Evolutionary conservation across 2,113 vertebrate species (phyloP), one percentile per base, ranked within the genome.

Genomic region (Phyllostomus hastatus): DNA sequence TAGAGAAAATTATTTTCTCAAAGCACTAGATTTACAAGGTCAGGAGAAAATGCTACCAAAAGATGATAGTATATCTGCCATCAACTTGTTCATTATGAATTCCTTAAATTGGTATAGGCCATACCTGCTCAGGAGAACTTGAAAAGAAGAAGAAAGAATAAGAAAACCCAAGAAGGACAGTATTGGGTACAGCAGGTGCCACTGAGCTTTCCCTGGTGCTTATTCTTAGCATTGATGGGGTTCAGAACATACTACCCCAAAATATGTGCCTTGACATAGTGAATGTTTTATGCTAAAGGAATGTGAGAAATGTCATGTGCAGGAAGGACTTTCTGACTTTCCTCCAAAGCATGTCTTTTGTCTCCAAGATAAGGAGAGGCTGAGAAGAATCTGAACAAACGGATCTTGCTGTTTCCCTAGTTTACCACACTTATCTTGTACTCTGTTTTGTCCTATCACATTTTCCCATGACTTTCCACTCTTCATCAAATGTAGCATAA

Each of bases 1-100:
- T 73, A 70, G 43, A 12, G n/a, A 38, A 92, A 96, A 96, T 43
- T 75, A 69, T 75, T 85, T 93, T 91, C 43, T 57, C 26, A n/a
- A 90, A 91, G 54, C 28, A 38, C 31, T 66, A 41, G 75, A 91
- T 76, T 88, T 33, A 81, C 15, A 84, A 75, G 2, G 4, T 31
- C 46, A 57, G 15, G 19, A 75, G 66, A 84, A 91, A 76, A 67
- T 50, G 78, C 10, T 54, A 46, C 50, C 46, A 41, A 48, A 61
- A n/a, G 19, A 10, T 9, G 17, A 69, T 69, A 50, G 22, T 48
- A 4, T 69, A 69, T 33, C 38, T 81, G 16, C 48, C 48, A 52
- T 11, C n/a, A 20, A 57, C 24, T n/a, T 80, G 24, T 14, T 80
- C 41, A 91, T 35, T 64, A 64, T 17, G 14, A 33, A 83, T 66